Percentiles rank a stretch among this genome's conserved stretches.
phyloP scores from a whole-genome alignment of 2,797 vertebrate genomes.

The Tadarida brasiliensis region DNA sequence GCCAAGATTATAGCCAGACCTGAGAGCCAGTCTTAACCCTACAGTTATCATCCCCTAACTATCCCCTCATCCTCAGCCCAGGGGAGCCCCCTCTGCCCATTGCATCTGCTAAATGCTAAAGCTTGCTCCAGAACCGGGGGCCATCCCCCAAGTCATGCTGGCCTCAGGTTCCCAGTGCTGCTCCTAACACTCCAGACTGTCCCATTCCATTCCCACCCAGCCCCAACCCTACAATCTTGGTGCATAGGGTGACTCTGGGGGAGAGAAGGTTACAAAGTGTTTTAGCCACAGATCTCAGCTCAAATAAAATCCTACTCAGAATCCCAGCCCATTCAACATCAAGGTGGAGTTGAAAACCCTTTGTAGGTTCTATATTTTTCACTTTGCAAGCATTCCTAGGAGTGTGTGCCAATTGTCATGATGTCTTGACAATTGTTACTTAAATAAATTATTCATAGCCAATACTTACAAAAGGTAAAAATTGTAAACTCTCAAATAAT shows the following conservation, averaged over 20 bases:
- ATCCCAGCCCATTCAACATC: neutral
- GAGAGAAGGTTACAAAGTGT: neutral
- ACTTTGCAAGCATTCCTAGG: neutral
- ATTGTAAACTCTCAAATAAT: neutral
- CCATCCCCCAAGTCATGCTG: neutral
- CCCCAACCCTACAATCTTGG: no score
- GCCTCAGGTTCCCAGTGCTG: neutral
- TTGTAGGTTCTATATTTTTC: neutral
- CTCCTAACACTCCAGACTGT: neutral
- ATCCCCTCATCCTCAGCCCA: fast-evolving
- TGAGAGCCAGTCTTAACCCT: neutral
- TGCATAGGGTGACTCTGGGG: no score
- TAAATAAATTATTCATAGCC: neutral
- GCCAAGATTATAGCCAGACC: neutral
- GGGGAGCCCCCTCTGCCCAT: neutral
- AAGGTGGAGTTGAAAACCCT: neutral
- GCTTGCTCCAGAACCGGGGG: neutral
- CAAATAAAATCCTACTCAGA: neutral
- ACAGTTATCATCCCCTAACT: neutral
- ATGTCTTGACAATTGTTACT: neutral
- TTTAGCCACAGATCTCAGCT: neutral
- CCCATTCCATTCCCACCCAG: fast-evolving
- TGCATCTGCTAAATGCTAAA: neutral
- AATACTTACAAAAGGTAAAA: neutral
- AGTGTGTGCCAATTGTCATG: neutral